Base-by-base conservation (phyloP, 2,797 vertebrate species). In the Gobionotothen gibberifrons region DNA sequence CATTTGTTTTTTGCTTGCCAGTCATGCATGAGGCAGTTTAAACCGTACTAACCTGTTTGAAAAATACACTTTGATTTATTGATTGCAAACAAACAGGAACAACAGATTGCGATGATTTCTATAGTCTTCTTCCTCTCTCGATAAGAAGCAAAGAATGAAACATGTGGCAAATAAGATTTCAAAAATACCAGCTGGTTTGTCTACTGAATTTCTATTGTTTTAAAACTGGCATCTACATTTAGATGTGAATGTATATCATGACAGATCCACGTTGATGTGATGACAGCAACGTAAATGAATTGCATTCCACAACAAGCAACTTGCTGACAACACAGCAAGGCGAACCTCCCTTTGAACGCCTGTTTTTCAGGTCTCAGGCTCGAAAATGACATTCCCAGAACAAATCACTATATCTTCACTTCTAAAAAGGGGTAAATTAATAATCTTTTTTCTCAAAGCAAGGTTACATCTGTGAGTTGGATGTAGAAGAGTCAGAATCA, bases 261-360 rank as follows among this genome's bases (percentile, higher is more conserved):
- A 46, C 9, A 67, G 42, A 68, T 60, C 63, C 16, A 21, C 54
- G 39, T 51, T 32, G 46, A 49, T 19, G 14, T 39, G 49, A 49
- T 32, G 51, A 82, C 59, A 32, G 40, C 3, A 5, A 16, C 49
- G 62, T 17, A 57, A 76, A 81, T 49, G 39, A 69, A 62, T 9
- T 43, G 32, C 69, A 84, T 75, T 78, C 77, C 76, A 54, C 19
- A 56, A 64, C 15, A 6, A 17, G 51, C 3, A n/a, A 22, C 68
- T 57, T 5, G 0, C 49, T 83, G 87, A 75, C 76, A 72, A 66
- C 11, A 17, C 16, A 13, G 68, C 56, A 83, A 49, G 32, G 75
- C 78, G 85, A 87, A 85, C 76, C 68, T 81, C 10, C 9, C 22
- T 81, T 79, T 84, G 73, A 89, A 80, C 53, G 26, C 26, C 4